Evolutionary conservation across 2,797 vertebrate species (phyloP), one percentile per base, ranked within the genome.

Genomic region (Acipenser oxyrinchus): DNA sequence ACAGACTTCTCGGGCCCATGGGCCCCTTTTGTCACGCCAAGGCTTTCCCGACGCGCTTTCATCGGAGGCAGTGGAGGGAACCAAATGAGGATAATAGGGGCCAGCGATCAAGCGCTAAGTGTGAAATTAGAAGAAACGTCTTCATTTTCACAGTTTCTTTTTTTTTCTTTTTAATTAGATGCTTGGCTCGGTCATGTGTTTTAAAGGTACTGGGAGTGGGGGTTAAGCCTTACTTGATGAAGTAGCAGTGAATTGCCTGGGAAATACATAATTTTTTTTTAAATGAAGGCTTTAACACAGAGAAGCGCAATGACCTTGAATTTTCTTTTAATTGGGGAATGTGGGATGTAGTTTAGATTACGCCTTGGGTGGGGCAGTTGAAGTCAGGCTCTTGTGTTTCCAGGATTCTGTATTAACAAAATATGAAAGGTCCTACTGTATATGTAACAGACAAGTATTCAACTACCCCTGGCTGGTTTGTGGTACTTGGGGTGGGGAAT

Each of bases 91-190:
- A 83, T 86, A 90, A 89, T 87, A 87, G 84, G 83, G 76, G 79
- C 86, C 77, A 84, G 86, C 86, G 78, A 90, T 92, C 90, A 92
- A 87, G 79, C 67, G 1, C 48, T 0, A 73, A 84, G 82, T 85
- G 88, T 88, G 88, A 92, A 90, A 87, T 78, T 79, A 85, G 79
- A 81, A 78, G 86, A 86, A 90, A 90, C 58, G 11, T 91, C 90
- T 92, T 91, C 86, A 90, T 89, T 88, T 88, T 84, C 81, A 85
- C 84, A 86, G 82, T 74, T 79, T 82, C 78, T 74, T 65, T 64
- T n/a, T n/a, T n/a, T 13, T 68, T 55, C 60, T 57, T 64, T 7
- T 57, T 71, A 72, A 74, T 69, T 69, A 62, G 76, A 65, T 70
- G 68, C 68, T 66, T 77, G 74, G 73, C 76, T 67, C 76, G 78